Conservation (phyloP, 2,888 invertebrate species). For the Petrophora chlorosata region DNA sequence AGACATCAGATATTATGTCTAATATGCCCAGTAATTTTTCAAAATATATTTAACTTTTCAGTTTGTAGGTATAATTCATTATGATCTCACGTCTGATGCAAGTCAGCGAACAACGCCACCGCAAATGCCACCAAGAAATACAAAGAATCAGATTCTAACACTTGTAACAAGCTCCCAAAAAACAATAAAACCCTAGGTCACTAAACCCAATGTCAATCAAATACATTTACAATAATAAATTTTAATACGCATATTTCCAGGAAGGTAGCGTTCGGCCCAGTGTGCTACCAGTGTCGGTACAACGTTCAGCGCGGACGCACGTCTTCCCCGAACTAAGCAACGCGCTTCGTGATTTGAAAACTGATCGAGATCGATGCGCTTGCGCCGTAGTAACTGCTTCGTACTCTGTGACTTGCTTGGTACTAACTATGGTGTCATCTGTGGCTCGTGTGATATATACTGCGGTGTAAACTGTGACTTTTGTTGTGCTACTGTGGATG, state of each 20-base stretch:
- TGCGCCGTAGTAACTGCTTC: not conserved
- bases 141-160: too few relatives aligned
- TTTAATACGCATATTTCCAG: slow-evolving; percentile 35
- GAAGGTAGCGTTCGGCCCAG: slow-evolving; percentile 35
- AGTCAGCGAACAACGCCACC: too few relatives aligned
- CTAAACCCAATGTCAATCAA: slow-evolving; percentile 31
- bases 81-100: too few relatives aligned
- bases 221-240: slow-evolving; percentile 36
- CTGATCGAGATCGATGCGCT: slow-evolving; percentile 45
- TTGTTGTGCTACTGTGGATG: not conserved
- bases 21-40: too few relatives aligned
- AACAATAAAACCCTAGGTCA: slow-evolving; percentile 34
- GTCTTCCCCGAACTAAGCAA: slow-evolving; percentile 64
- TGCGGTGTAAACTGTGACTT: not conserved
- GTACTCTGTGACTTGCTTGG: not conserved
- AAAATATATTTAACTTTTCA: too few relatives aligned
- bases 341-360: slow-evolving; percentile 63
- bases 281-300: slow-evolving; percentile 41
- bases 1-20: too few relatives aligned
- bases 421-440: slow-evolving; percentile 1
- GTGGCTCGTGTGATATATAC: not conserved
- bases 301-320: slow-evolving; percentile 62
- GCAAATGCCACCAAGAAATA: too few relatives aligned
- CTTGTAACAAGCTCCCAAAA: not conserved
- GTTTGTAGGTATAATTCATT: too few relatives aligned